Percentiles rank a stretch among this genome's conserved stretches.
These are phyloP conservation scores for Macaca mulatta DNA, from an alignment of 2,113 vertebrate species.

Conservation along the genomic window DNA sequence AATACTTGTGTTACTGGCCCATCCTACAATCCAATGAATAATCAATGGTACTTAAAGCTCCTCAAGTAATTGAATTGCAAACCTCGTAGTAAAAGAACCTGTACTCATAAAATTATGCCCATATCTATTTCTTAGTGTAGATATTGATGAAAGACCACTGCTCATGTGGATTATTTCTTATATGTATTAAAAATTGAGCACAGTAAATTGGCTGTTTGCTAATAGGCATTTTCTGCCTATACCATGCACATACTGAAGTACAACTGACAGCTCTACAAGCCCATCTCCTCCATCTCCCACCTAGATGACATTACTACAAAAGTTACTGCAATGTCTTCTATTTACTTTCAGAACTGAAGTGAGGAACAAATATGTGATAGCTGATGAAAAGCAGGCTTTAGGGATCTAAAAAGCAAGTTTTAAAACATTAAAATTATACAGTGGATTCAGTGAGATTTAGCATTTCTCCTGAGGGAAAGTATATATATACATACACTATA, in stretches of 20 bases:
- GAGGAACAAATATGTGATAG: not conserved
- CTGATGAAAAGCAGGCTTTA: not conserved
- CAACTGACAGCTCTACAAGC: not conserved
- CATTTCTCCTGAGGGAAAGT: not conserved
- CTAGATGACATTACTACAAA: not conserved
- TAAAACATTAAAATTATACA: not conserved
- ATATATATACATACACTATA: not conserved
- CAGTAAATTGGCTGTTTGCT: conserved; percentile 66
- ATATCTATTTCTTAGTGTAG: conserved; percentile 68
- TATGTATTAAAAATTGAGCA: conserved; percentile 61
- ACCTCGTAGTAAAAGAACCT: conserved; percentile 78
- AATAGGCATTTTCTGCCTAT: conserved; percentile 31
- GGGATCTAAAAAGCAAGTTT: not conserved
- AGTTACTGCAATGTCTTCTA: not conserved
- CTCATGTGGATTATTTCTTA: conserved; percentile 64
- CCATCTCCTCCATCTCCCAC: not conserved
- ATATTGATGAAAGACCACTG: conserved; percentile 67
- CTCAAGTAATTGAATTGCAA: conserved; percentile 81
- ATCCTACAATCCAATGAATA: conserved; percentile 82
- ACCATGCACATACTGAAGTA: not conserved
- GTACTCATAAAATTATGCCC: conserved; percentile 77
- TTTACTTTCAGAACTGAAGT: not conserved
- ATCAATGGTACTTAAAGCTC: conserved; percentile 81
- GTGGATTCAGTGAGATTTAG: not conserved
- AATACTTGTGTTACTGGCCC: conserved; percentile 74